phyloP scores from a whole-genome alignment of 2,113 vertebrate genomes.

The Glaucidium brasilianum region DNA sequence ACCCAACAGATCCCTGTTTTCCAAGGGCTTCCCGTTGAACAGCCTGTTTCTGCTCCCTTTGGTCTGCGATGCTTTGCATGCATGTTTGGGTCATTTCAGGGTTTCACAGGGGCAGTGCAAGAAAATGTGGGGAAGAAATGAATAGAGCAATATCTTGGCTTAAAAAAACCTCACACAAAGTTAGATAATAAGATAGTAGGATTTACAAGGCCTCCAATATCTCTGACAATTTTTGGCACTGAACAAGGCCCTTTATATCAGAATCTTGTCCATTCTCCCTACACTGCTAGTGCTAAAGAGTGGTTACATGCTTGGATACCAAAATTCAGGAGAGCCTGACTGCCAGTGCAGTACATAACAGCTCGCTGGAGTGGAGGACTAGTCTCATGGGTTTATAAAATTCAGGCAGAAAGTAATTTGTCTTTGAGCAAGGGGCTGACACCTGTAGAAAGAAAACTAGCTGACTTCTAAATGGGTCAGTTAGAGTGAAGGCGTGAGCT shows the following conservation, averaged over 20 bases:
- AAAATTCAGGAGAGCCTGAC: no score
- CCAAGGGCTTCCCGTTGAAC: not conserved
- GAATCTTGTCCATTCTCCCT: not conserved
- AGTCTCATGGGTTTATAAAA: not conserved
- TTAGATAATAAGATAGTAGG: not conserved
- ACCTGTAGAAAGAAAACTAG: not conserved
- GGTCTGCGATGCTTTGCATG: not conserved
- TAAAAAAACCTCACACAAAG: not conserved
- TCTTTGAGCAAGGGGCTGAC: not conserved
- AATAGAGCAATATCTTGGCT: not conserved
- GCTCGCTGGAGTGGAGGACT: not conserved
- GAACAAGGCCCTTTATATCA: not conserved
- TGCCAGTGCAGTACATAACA: not conserved
- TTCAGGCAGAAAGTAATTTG: not conserved
- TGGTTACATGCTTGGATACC: not conserved
- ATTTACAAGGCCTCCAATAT: not conserved
- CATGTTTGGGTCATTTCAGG: not conserved
- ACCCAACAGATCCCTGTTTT: not conserved
- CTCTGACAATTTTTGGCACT: not conserved
- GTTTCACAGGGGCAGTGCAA: not conserved
- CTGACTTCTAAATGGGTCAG: not conserved
- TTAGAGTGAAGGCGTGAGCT: not conserved
- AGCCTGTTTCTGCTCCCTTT: not conserved
- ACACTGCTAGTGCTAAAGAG: not conserved
- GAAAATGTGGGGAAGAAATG: not conserved